Base-by-base conservation (phyloP, 2,888 invertebrate genomes). In the Andricus quercusramuli region DNA sequence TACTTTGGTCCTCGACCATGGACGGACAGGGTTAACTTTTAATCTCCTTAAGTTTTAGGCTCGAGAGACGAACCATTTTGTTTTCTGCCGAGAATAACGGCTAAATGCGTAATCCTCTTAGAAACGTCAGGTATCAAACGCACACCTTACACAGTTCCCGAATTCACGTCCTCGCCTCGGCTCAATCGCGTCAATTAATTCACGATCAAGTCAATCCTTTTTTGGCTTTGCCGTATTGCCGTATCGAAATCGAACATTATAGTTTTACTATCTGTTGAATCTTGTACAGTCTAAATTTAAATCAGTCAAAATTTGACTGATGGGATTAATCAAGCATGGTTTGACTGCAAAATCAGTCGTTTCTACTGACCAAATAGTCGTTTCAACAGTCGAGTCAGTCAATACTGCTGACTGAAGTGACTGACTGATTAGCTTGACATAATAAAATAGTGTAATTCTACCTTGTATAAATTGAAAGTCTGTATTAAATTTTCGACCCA, bases 31-130 rank as follows among this genome's bases (percentile, higher is more conserved):
- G 90, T 90, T 89, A 89, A 89, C 87, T 86, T 90, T 90, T 90
- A 91, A 91, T 90, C 91, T 90, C 85, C 90, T 91, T 87, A 88
- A 89, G 89, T 89, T 90, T 90, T 89, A 89, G 89, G 85, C 84
- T 83, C 64, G 84, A 80, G 82, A 81, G 85, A 80, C 83, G 83
- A 86, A 85, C 84, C 89, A 89, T 90, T 90, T 89, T 89, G 88
- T 89, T 89, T 89, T 88, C 86, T 85, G 79, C 78, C 81, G 85
- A 82, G 83, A 82, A 87, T 86, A 86, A 85, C 85, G 83, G 86
- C 83, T 87, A 83, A 86, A 90, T 86, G 82, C 86, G 78, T 90
- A 91, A 91, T 89, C 90, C 88, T 85, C 89, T 89, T 90, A 89
- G 82, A 84, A 77, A 88, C 87, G 86, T 87, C 88, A 86, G 86